Conservation (phyloP, 2,113 vertebrate species). For the Nestor notabilis region DNA sequence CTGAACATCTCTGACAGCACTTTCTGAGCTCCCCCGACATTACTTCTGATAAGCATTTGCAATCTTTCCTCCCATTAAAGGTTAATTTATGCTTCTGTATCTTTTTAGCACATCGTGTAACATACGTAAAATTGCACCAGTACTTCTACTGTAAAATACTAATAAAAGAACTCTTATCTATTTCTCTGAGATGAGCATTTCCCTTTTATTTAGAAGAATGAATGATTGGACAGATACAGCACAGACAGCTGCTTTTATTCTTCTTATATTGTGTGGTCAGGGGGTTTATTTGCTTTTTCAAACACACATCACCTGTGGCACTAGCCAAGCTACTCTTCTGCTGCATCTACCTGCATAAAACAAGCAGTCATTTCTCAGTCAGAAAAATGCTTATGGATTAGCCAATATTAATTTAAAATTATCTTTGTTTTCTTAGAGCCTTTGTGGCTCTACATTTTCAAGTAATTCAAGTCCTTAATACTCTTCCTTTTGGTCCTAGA, state of each 20-base stretch:
- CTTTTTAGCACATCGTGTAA: not conserved
- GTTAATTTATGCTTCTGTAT: not conserved
- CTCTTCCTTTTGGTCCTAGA: not conserved
- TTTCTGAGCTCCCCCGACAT: not conserved
- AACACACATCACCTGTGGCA: not conserved
- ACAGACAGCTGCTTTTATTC: not conserved
- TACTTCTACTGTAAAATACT: not conserved
- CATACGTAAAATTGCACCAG: not conserved
- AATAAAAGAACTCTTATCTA: not conserved
- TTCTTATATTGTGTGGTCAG: not conserved
- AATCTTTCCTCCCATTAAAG: conserved; percentile 5
- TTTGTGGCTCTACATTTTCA: not conserved
- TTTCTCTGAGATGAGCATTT: not conserved
- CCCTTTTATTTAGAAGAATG: not conserved
- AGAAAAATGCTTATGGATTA: not conserved
- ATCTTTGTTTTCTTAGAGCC: not conserved
- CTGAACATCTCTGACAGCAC: not conserved
- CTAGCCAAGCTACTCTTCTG: not conserved
- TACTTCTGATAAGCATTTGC: not conserved
- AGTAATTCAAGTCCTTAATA: not conserved
- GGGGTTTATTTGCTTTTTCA: not conserved
- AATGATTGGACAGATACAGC: not conserved
- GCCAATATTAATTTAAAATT: not conserved
- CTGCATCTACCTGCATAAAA: not conserved
- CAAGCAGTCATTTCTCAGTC: not conserved